Percentiles rank a stretch among this genome's conserved stretches.
Evolutionary conservation across 23 tunicate genomes (phyloP).

Genomic region (Aplidium turbinatum): DNA sequence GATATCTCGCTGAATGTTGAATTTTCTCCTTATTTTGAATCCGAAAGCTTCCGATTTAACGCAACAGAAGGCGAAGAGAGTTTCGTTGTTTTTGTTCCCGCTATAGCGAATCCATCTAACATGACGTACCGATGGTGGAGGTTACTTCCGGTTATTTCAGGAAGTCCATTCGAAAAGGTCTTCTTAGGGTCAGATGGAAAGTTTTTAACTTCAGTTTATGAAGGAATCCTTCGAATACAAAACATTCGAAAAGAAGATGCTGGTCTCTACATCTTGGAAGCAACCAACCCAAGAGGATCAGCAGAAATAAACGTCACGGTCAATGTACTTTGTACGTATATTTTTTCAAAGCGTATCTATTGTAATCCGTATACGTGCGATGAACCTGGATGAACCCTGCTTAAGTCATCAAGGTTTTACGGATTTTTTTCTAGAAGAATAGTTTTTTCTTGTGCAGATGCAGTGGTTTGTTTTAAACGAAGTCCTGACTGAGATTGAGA

Average conservation of each 20-base stretch:
- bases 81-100: slow-evolving; percentile 27
- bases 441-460: too few species aligned
- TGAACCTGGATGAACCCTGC: too few species aligned
- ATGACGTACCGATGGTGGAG: slow-evolving; percentile 54
- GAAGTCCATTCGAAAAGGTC: background rate
- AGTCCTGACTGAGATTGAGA: too few species aligned
- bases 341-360: too few species aligned
- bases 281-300: slow-evolving; percentile 44
- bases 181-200: slow-evolving; percentile 1
- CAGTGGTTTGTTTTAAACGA: too few species aligned
- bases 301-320: slow-evolving; percentile 28
- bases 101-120: slow-evolving; percentile 48
- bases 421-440: too few species aligned
- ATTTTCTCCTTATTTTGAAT: slow-evolving; percentile 45
- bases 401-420: too few species aligned
- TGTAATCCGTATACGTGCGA: too few species aligned
- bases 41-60: slow-evolving; percentile 1
- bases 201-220: slow-evolving; percentile 17
- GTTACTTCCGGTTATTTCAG: background rate
- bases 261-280: slow-evolving; percentile 55
- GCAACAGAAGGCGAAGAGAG: slow-evolving; percentile 36
- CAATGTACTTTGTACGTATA: slow-evolving; percentile 74
- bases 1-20: slow-evolving; percentile 26
- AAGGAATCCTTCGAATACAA: slow-evolving; percentile 37
- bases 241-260: slow-evolving; percentile 40